A percentile compares a stretch with the other conserved stretches of the same genome.
phyloP scores from a whole-genome alignment of 2,797 vertebrate species.

The Argentina silus region DNA sequence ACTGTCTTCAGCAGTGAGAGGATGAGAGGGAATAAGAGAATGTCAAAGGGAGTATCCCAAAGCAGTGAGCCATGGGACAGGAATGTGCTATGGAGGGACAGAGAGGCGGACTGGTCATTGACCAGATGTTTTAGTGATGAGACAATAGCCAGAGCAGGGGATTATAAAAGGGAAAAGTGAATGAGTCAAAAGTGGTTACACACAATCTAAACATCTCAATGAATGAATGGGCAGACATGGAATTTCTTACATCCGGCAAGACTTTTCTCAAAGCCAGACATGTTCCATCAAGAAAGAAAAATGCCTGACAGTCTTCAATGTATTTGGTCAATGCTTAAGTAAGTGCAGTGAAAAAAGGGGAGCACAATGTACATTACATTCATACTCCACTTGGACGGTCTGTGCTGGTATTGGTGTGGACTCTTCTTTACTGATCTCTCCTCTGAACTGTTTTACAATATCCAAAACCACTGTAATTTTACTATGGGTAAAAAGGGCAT shows the following conservation, averaged over 20 bases:
- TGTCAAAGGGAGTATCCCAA: constrained; percentile 15
- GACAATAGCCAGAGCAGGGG: constrained; percentile 30
- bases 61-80: constrained; percentile 1
- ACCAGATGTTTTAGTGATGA: constrained; percentile 43
- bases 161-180: constrained; percentile 26
- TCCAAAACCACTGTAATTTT: too few relatives aligned
- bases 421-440: too few relatives aligned
- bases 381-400: too few relatives aligned
- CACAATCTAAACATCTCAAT: not conserved
- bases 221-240: not conserved
- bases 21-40: constrained; percentile 12
- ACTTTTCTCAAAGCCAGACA: too few relatives aligned
- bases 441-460: too few relatives aligned
- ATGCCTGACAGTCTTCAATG: not conserved
- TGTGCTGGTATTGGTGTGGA: too few relatives aligned
- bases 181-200: constrained; percentile 10
- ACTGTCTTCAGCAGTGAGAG: constrained; percentile 11
- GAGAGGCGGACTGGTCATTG: constrained; percentile 35
- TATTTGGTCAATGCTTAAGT: not conserved
- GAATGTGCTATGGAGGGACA: constrained; percentile 30
- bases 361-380: not conserved
- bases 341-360: not conserved
- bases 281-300: not conserved
- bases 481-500: too few relatives aligned
- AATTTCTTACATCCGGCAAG: not conserved